A percentile compares a stretch with the other conserved stretches of the same genome.
Conservation (phyloP, 2,797 vertebrate genomes). For the Rhynchotus rufescens region DNA sequence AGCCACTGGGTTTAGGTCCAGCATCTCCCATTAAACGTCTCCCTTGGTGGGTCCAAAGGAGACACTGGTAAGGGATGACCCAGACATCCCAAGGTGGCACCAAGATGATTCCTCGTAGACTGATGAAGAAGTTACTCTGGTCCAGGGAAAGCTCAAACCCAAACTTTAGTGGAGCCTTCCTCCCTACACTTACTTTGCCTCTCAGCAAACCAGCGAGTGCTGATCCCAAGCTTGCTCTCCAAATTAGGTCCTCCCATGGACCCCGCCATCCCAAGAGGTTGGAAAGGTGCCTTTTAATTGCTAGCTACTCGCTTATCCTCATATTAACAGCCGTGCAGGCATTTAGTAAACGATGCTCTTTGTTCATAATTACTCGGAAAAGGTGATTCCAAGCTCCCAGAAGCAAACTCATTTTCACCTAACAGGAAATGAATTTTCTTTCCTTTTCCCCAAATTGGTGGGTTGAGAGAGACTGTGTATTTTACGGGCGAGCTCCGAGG, state of each 20-base stretch:
- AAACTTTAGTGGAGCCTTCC: no score
- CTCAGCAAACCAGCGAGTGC: background rate
- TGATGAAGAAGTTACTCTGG: no score
- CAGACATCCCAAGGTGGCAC: no score
- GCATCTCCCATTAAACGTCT: no score
- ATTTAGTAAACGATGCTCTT: conserved; percentile 44
- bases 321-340: conserved; percentile 69
- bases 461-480: background rate
- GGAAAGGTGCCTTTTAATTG: conserved; percentile 27
- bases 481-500: background rate
- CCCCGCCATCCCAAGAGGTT: background rate
- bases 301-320: conserved; percentile 34
- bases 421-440: background rate
- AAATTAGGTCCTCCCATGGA: background rate
- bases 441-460: no score
- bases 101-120: no score
- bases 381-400: conserved; percentile 47
- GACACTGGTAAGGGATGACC: no score
- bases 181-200: fast-evolving
- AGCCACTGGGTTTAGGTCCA: no score
- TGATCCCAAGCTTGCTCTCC: fast-evolving
- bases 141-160: no score
- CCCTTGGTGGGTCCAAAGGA: no score
- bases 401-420: conserved; percentile 25
- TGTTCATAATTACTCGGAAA: conserved; percentile 72